These are phyloP conservation scores for Gonioctena quinquepunctata DNA, from an alignment of 1,140 invertebrate species.

Conservation along the genomic window DNA sequence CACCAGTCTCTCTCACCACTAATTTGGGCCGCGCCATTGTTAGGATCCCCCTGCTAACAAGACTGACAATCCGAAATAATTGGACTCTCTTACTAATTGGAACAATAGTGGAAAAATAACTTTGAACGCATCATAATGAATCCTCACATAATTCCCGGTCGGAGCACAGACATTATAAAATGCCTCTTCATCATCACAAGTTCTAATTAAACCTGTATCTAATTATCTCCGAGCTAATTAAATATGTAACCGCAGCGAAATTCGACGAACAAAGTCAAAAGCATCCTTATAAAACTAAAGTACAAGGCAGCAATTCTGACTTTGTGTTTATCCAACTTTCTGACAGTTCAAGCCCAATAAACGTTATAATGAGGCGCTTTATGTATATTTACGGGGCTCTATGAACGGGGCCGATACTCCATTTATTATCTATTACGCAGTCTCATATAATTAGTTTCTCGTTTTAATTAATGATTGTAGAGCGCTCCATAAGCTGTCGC, in stretches of 20 bases:
- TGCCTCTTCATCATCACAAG: constrained; percentile 18
- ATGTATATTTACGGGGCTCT: constrained; percentile 44
- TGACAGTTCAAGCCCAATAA: constrained; percentile 46
- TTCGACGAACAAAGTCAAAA: constrained; percentile 42
- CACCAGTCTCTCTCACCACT: constrained; percentile 2
- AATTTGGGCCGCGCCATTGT: constrained; percentile 11
- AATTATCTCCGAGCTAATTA: constrained; percentile 51
- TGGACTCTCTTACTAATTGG: constrained; percentile 21
- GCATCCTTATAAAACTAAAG: constrained; percentile 51
- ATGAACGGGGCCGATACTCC: constrained; percentile 41
- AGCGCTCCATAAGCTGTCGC: constrained; percentile 39
- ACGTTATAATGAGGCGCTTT: constrained; percentile 45
- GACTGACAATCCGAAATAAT: constrained; percentile 23
- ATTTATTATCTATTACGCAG: constrained; percentile 46
- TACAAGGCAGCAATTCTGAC: constrained; percentile 47
- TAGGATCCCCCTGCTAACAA: constrained; percentile 12
- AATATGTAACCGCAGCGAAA: constrained; percentile 49
- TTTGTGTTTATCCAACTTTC: constrained; percentile 49
- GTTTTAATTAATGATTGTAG: constrained; percentile 46
- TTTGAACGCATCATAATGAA: constrained; percentile 24
- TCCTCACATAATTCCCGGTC: constrained; percentile 7
- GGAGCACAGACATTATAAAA: not conserved
- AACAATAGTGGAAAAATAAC: constrained; percentile 24
- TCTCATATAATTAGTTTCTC: constrained; percentile 46
- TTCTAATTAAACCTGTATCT: constrained; percentile 51